Conservation (phyloP, 2,888 invertebrate genomes). For the Drosophila hamatofila region DNA sequence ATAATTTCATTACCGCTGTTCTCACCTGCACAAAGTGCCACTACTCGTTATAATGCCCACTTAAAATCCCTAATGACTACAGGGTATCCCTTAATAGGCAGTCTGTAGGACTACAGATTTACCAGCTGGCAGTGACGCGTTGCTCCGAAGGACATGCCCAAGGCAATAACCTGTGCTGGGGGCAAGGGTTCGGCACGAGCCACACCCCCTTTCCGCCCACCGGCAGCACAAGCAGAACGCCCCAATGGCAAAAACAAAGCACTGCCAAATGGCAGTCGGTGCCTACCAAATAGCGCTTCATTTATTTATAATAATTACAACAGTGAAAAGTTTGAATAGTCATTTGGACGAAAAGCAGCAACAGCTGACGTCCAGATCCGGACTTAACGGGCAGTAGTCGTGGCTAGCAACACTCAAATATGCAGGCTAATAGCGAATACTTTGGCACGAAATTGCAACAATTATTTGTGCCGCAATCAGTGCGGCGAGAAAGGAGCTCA, state of each 20-base stretch:
- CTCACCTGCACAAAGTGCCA: not conserved
- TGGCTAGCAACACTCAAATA: slow-evolving; percentile 59
- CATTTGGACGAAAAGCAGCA: slow-evolving; percentile 52
- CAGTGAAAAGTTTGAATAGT: slow-evolving; percentile 75
- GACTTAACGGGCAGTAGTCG: not conserved
- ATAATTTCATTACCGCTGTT: not conserved
- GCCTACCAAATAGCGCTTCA: slow-evolving; percentile 74
- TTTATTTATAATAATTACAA: slow-evolving; percentile 80
- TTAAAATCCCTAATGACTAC: not conserved
- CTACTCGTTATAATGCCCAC: not conserved
- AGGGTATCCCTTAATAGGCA: not conserved
- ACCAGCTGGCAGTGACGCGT: slow-evolving; percentile 11
- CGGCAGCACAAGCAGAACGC: not conserved
- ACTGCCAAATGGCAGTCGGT: slow-evolving; percentile 29
- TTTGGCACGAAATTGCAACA: slow-evolving; percentile 48
- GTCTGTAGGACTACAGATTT: slow-evolving; percentile 1
- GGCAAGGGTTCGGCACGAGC: slow-evolving; percentile 1
- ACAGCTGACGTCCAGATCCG: slow-evolving; percentile 28
- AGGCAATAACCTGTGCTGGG: slow-evolving; percentile 39
- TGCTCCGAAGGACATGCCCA: slow-evolving; percentile 36
- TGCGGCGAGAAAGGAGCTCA: slow-evolving; percentile 12
- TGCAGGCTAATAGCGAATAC: slow-evolving; percentile 72
- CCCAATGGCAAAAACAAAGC: not conserved
- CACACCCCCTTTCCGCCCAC: not conserved
- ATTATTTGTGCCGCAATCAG: slow-evolving; percentile 58